Evolutionary conservation across 2,888 invertebrate species (phyloP).

Genomic region (Phyllotreta striolata): DNA sequence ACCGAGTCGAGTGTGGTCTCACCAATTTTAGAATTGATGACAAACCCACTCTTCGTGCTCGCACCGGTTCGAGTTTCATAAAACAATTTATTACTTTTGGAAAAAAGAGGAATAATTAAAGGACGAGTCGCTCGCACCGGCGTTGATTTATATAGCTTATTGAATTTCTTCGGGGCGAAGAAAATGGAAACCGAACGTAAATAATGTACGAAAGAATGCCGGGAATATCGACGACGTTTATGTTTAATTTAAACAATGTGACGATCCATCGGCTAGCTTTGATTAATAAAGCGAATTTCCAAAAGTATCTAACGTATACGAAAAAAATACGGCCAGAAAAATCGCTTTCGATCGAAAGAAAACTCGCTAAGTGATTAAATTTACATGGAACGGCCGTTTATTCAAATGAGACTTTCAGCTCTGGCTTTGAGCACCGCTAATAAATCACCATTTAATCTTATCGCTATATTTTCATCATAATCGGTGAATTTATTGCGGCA

Average conservation of each 20-base stretch:
- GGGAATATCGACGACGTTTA: too few relatives aligned
- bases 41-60: constrained; percentile 37
- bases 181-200: too few relatives aligned
- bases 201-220: too few relatives aligned
- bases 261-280: too few relatives aligned
- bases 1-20: constrained; percentile 38
- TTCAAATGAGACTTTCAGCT: constrained; percentile 46
- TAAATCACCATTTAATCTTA: constrained; percentile 50
- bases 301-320: too few relatives aligned
- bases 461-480: constrained; percentile 48
- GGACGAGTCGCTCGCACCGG: constrained; percentile 8
- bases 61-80: constrained; percentile 38
- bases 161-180: constrained; percentile 16
- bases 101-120: constrained; percentile 32
- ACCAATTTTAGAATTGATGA: constrained; percentile 37
- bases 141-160: constrained; percentile 24
- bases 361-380: constrained; percentile 51
- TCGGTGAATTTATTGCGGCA: constrained; percentile 38
- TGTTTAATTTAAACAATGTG: too few relatives aligned
- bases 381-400: constrained; percentile 52
- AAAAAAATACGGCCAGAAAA: too few relatives aligned
- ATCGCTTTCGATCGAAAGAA: constrained; percentile 23
- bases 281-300: too few relatives aligned
- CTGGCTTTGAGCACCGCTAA: constrained; percentile 46
- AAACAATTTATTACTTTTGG: constrained; percentile 36